These are phyloP conservation scores for Columba livia DNA, from an alignment of 2,113 vertebrate genomes.

Conservation along the genomic window DNA sequence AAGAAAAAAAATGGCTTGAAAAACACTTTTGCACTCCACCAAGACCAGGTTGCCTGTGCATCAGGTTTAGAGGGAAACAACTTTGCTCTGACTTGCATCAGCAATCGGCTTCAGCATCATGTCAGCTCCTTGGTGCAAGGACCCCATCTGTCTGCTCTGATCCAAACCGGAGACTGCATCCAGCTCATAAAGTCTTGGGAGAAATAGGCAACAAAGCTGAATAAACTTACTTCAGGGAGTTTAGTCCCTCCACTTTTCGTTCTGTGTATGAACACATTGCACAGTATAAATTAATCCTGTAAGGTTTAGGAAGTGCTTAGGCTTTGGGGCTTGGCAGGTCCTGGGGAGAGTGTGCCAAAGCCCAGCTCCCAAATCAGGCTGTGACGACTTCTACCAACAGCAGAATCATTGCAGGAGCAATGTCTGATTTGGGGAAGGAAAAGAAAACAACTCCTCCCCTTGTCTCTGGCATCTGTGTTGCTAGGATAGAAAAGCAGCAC, in stretches of 20 bases:
- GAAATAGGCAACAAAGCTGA: background rate
- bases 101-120: background rate
- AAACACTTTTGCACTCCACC: background rate
- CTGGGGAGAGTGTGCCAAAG: background rate
- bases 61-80: background rate
- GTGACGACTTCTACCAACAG: background rate
- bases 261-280: rapidly evolving
- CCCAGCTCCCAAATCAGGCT: background rate
- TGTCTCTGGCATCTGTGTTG: background rate
- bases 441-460: background rate
- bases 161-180: background rate
- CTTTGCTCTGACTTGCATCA: background rate
- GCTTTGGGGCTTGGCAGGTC: background rate
- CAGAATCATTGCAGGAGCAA: background rate
- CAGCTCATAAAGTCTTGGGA: rapidly evolving
- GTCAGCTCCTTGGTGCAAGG: background rate
- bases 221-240: background rate
- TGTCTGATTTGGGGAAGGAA: background rate
- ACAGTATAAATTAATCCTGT: background rate
- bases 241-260: background rate
- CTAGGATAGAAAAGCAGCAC: background rate
- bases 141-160: background rate
- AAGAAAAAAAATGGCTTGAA: background rate
- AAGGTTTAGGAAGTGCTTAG: background rate
- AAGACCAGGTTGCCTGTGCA: background rate